Conservation (phyloP, 2,797 vertebrate species). For the Ara ararauna region DNA sequence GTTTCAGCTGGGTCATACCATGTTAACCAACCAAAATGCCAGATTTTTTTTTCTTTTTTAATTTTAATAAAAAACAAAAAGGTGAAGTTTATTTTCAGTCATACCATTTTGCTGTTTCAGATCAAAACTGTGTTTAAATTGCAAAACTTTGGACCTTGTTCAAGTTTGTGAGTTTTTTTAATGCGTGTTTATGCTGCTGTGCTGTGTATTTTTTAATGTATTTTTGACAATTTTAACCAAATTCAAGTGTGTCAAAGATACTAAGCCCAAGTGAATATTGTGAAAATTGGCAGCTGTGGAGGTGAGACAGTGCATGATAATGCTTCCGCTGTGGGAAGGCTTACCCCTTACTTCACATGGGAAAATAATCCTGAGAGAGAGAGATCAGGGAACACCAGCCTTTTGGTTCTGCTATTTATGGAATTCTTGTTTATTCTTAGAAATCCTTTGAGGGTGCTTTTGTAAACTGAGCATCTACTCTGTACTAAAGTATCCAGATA, state of each 20-base stretch:
- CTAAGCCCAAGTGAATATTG: neutral
- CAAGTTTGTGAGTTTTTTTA: neutral
- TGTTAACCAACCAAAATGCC: conserved; percentile 3
- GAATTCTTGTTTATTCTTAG: conserved; percentile 52
- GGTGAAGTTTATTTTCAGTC: neutral
- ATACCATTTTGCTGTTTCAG: neutral
- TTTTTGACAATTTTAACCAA: neutral
- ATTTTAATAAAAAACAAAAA: neutral
- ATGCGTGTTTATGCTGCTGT: neutral
- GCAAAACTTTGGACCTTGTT: neutral
- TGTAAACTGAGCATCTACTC: conserved; percentile 21
- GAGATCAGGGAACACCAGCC: conserved; percentile 7
- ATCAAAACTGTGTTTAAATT: neutral
- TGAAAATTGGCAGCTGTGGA: conserved; percentile 1
- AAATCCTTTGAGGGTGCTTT: conserved; percentile 47
- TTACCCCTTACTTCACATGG: conserved; percentile 26
- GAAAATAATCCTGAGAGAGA: conserved; percentile 22
- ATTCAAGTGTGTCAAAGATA: neutral
- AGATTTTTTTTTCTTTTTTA: neutral
- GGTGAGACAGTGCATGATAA: neutral
- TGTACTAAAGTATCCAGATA: neutral
- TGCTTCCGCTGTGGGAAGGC: neutral
- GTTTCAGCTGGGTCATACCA: conserved; percentile 11
- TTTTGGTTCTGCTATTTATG: conserved; percentile 42
- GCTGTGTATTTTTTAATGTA: neutral